Conservation (phyloP, 2,888 invertebrate species). For the Apantesis nais region DNA sequence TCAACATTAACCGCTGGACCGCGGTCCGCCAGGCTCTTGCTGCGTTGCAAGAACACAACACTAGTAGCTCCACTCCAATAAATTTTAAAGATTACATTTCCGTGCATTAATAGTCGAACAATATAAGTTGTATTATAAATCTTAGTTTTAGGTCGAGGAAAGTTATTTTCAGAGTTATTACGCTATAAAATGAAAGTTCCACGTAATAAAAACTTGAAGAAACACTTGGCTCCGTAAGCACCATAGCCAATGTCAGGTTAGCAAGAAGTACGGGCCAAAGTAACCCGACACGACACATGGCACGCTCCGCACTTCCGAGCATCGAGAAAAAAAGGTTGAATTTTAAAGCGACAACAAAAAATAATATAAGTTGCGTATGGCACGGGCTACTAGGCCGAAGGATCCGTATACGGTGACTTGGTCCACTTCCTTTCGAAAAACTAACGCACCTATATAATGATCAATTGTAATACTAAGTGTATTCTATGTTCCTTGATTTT, state of each 20-base stretch:
- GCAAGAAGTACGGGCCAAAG: slow-evolving; percentile 39
- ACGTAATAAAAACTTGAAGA: slow-evolving; percentile 11
- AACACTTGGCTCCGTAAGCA: slow-evolving; percentile 16
- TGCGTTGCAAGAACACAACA: too few species aligned
- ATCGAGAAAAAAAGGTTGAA: slow-evolving; percentile 63
- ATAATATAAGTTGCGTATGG: slow-evolving; percentile 28
- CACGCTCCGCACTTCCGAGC: slow-evolving; percentile 80
- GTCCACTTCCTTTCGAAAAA: not conserved
- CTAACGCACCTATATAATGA: not conserved
- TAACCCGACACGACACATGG: slow-evolving; percentile 76
- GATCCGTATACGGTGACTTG: slow-evolving; percentile 37
- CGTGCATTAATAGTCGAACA: too few species aligned
- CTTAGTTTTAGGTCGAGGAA: not conserved
- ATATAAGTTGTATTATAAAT: not conserved
- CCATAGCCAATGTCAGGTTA: slow-evolving; percentile 40
- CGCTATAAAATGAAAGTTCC: slow-evolving; percentile 1
- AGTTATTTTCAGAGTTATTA: not conserved
- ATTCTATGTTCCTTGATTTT: not conserved
- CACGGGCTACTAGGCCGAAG: not conserved
- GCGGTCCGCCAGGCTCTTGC: too few species aligned
- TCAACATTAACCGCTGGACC: too few species aligned
- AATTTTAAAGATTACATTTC: too few species aligned
- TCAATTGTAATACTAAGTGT: too few species aligned
- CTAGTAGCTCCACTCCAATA: too few species aligned
- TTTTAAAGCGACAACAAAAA: slow-evolving; percentile 51